A percentile compares a stretch with the other conserved stretches of the same genome.
These are phyloP conservation scores for Dyspetes luteomarginatus DNA, from an alignment of 2,888 invertebrate genomes.

Conservation along the genomic window DNA sequence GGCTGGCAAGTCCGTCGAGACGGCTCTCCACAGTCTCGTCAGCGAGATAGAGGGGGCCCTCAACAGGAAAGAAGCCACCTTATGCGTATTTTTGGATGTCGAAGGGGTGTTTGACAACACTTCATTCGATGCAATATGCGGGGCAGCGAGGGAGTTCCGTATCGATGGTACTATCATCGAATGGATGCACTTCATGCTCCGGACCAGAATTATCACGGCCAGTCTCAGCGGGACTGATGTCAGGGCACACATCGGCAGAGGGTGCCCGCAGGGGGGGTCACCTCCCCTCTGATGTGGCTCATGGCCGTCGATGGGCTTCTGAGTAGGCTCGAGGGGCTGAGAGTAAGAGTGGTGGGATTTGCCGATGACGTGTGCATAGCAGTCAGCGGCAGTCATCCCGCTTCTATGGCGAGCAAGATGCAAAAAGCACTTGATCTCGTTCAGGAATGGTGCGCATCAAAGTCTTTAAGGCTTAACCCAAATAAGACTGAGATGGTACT, in stretches of 20 bases:
- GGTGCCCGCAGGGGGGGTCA: constrained; percentile 49
- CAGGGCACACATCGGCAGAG: constrained; percentile 21
- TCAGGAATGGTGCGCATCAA: constrained; percentile 25
- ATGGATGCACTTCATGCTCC: constrained; percentile 44
- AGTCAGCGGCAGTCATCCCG: constrained; percentile 24
- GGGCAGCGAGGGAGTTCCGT: constrained; percentile 1
- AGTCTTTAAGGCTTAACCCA: constrained; percentile 43
- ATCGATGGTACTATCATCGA: constrained; percentile 13
- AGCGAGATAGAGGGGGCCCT: constrained; percentile 36
- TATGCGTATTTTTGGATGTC: constrained; percentile 62
- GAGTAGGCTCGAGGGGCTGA: neutral
- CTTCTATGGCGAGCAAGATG: constrained; percentile 19
- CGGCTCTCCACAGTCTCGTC: constrained; percentile 28
- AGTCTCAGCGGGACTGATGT: constrained; percentile 3
- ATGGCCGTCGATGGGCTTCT: constrained; percentile 53
- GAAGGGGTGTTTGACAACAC: constrained; percentile 65
- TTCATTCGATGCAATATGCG: neutral
- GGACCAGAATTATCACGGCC: neutral
- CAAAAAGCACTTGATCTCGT: constrained; percentile 42
- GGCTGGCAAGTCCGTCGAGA: constrained; percentile 20
- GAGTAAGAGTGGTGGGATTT: constrained; percentile 27
- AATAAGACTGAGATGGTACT: constrained; percentile 57
- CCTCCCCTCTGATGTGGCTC: constrained; percentile 52
- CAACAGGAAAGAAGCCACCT: neutral
- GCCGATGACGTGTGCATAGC: constrained; percentile 46